These are phyloP conservation scores for Gonioctena quinquepunctata DNA, from an alignment of 1,140 invertebrate species.

Conservation along the genomic window DNA sequence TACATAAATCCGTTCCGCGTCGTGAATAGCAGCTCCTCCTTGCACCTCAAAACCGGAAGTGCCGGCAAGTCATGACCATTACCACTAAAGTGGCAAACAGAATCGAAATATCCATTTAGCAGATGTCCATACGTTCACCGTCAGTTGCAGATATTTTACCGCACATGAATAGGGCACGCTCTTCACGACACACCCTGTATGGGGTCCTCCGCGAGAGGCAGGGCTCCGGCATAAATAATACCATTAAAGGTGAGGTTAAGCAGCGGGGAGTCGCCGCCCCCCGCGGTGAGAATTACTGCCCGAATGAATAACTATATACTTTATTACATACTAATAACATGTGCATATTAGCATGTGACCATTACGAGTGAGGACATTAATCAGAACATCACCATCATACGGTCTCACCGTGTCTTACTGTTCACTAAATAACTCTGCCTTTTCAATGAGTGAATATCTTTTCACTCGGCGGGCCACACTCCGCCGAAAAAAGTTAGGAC, in stretches of 20 bases:
- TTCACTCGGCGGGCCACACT: background rate
- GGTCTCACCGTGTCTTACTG: slow-evolving; percentile 28
- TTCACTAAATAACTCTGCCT: slow-evolving; percentile 36
- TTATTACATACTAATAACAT: slow-evolving; percentile 58
- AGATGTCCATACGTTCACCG: no score
- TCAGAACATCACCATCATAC: slow-evolving; percentile 39
- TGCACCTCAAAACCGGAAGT: no score
- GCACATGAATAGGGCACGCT: background rate
- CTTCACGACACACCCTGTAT: background rate
- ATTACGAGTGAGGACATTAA: slow-evolving; percentile 39
- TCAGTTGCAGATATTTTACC: background rate
- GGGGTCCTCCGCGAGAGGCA: background rate
- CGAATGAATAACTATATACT: slow-evolving; percentile 57
- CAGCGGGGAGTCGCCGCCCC: slow-evolving; percentile 49
- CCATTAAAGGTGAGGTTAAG: slow-evolving; percentile 57
- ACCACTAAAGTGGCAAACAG: no score
- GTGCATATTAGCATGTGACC: slow-evolving; percentile 53
- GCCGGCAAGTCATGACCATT: no score
- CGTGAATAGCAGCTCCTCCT: no score
- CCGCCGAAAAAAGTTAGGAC: background rate
- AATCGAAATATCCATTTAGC: no score
- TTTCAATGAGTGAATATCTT: slow-evolving; percentile 13
- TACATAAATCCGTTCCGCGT: no score
- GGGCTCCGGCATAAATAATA: slow-evolving; percentile 51
- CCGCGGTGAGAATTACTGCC: slow-evolving; percentile 55